These are phyloP conservation scores for Otolemur garnettii DNA, from an alignment of 2,113 vertebrate species.

Conservation along the genomic window DNA sequence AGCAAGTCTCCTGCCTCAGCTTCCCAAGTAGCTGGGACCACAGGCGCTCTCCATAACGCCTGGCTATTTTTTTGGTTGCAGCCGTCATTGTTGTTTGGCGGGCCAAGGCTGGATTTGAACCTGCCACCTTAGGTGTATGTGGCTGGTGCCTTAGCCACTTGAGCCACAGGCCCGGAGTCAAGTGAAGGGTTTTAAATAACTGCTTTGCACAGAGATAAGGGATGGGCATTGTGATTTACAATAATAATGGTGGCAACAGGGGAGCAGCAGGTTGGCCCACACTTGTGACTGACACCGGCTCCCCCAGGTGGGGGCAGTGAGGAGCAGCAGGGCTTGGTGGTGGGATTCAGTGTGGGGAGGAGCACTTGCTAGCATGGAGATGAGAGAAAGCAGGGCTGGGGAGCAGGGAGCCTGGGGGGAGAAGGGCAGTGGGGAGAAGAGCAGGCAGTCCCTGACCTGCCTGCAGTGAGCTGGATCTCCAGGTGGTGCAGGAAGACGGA, in stretches of 20 bases:
- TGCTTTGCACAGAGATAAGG: neutral
- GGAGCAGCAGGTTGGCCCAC: no score
- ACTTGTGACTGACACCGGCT: neutral
- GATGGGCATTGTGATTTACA: neutral
- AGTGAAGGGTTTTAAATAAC: neutral
- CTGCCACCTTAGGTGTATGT: no score
- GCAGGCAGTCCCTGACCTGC: constrained; percentile 52
- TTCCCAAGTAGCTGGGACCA: no score
- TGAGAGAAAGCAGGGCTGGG: neutral
- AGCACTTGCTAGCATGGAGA: neutral
- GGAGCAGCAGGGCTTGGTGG: neutral
- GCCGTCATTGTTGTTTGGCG: no score
- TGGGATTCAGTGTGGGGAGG: neutral
- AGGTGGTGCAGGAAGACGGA: constrained; percentile 90
- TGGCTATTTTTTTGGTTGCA: no score
- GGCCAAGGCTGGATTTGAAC: no score
- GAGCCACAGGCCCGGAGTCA: neutral
- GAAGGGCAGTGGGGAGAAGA: neutral
- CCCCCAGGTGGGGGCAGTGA: neutral
- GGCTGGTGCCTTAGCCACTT: no score
- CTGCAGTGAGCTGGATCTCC: constrained; percentile 88
- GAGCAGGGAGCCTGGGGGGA: neutral
- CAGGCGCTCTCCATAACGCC: no score
- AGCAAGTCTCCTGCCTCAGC: no score
- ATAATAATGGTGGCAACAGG: fast-evolving